Evolutionary conservation across 2,797 vertebrate species (phyloP).

Genomic region (Arctocebus calabarensis): DNA sequence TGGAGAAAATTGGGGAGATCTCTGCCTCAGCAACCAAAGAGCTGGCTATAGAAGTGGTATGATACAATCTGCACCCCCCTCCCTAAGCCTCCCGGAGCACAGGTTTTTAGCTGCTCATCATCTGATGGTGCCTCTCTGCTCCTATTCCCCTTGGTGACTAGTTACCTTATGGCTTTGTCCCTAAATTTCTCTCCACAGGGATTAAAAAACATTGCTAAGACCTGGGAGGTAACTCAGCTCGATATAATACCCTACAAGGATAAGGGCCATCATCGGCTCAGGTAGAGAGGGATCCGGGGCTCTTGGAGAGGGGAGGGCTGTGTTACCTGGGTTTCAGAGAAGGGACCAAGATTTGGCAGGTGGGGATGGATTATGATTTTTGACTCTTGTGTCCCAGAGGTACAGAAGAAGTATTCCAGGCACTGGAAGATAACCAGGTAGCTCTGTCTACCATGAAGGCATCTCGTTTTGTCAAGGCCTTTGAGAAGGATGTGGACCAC

Average conservation of each 20-base stretch:
- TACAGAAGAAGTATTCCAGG: constrained; percentile 93
- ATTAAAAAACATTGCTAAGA: constrained; percentile 90
- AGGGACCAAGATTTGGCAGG: neutral
- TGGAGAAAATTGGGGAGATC: constrained; percentile 90
- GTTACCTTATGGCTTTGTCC: neutral
- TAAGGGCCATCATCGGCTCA: constrained; percentile 90
- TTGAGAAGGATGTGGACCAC: constrained; percentile 92
- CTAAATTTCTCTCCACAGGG: constrained; percentile 85
- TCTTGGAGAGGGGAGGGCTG: neutral
- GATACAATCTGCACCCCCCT: neutral
- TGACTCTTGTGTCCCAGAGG: constrained; percentile 85
- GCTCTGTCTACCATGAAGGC: constrained; percentile 94
- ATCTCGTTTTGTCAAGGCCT: constrained; percentile 92
- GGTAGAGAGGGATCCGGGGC: constrained; percentile 83
- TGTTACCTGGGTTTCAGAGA: neutral
- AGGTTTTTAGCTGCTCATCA: neutral
- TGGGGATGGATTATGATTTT: neutral
- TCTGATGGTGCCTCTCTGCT: neutral
- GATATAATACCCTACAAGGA: constrained; percentile 92
- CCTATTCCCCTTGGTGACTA: neutral
- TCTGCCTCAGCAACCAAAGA: constrained; percentile 93
- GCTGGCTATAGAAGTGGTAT: constrained; percentile 93
- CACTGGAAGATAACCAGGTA: constrained; percentile 94
- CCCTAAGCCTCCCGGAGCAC: neutral
- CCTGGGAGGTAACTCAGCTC: constrained; percentile 89